Base-by-base conservation (phyloP, 2,113 vertebrate genomes). In the Tinamus guttatus region DNA sequence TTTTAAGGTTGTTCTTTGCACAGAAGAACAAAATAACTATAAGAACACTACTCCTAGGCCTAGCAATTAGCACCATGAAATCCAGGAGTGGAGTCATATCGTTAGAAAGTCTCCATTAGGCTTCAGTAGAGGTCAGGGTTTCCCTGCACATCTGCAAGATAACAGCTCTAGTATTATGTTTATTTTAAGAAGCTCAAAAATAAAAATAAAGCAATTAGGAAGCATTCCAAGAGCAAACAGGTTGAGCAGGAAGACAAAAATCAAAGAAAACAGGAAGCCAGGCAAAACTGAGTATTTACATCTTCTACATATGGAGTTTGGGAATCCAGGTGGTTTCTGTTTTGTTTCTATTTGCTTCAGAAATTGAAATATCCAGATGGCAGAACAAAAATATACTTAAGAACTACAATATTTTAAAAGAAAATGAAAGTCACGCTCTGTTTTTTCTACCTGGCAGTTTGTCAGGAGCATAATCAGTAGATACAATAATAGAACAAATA, bases 321-420 rank as follows among this genome's bases (percentile, higher is more conserved):
- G 59, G 81, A 86, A 87, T 85, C 89, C 96, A 97, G 95, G 94
- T 97, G 94, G 76, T 95, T 95, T 96, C 83, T 90, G 69, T 84
- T 94, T 93, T 90, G 20, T 19, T 84, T 75, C 43, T 87, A 56
- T 93, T 92, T 96, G 70, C 54, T 87, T 87, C 74, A 94, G 86
- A 93, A 86, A 96, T 86, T 90, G 88, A 90, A 94, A 92, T 79
- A 89, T 30, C 93, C 90, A 96, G 92, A 95, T 96, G 92, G 75
- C 58, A 69, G 83, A 69, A 86, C 41, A 89, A 94, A 95, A 87
- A 94, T 76, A 85, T 65, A 63, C 59, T 65, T 65, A 32, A 95
- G 52, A 76, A 84, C 24, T 76, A 1, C 19, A 84, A 38, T 11
- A 52, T 76, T 92, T 89, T 80, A 40, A 83, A 79, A 71, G 22